Percentiles rank a stretch among this genome's conserved stretches.
Evolutionary conservation across 2,113 vertebrate genomes (phyloP).

Genomic region (Mus musculus): GRCm39 chr2:77201501-77202000

Average conservation of each 20-base stretch:
- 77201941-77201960: not conserved
- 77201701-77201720: not conserved
- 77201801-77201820: not conserved
- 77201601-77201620: not conserved
- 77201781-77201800: not conserved
- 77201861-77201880: not conserved
- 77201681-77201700: not conserved
- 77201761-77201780: not conserved
- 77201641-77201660: not conserved
- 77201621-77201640: not conserved
- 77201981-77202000: conserved; percentile 1
- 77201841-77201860: not conserved
- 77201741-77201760: not conserved
- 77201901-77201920: not conserved
- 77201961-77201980: conserved; percentile 39
- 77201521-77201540: conserved; percentile 18
- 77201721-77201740: not conserved
- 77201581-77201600: not conserved
- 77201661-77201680: not conserved
- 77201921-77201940: not conserved
- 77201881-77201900: conserved; percentile 1
- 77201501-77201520: not conserved
- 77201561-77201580: not conserved
- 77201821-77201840: not conserved
- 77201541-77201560: not conserved